These are phyloP conservation scores for Enteromius unitaeniatus DNA, from an alignment of 2,797 vertebrate species.

Conservation along the genomic window DNA sequence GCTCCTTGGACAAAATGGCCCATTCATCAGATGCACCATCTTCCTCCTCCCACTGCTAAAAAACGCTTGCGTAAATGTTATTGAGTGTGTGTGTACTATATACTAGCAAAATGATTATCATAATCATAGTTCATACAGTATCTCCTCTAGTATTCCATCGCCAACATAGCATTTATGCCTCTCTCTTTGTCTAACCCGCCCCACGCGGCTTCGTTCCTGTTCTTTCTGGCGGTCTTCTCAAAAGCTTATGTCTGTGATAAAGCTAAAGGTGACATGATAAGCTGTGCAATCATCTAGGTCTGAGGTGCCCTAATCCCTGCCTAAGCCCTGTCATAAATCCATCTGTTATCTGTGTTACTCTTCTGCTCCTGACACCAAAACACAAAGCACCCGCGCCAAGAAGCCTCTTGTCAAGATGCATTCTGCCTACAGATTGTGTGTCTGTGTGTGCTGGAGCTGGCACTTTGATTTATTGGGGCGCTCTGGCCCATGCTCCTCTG, in stretches of 20 bases:
- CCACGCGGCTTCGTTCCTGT: neutral
- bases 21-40: constrained; percentile 21
- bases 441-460: constrained; percentile 32
- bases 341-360: constrained; percentile 59
- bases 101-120: neutral
- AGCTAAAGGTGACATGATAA: constrained; percentile 68
- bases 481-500: constrained; percentile 45
- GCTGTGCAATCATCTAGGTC: constrained; percentile 63
- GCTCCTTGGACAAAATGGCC: neutral
- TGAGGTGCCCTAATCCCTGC: constrained; percentile 69
- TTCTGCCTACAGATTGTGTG: constrained; percentile 14
- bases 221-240: constrained; percentile 36
- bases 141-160: neutral
- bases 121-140: neutral
- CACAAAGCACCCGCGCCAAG: constrained; percentile 35
- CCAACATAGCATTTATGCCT: neutral
- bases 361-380: constrained; percentile 36
- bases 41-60: constrained; percentile 1
- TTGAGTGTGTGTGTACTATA: neutral
- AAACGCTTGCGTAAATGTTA: neutral
- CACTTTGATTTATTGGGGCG: constrained; percentile 59
- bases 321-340: constrained; percentile 70
- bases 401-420: constrained; percentile 42
- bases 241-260: constrained; percentile 56
- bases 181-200: constrained; percentile 21